Conservation (phyloP, 2,888 invertebrate species). For the Busseola fusca region DNA sequence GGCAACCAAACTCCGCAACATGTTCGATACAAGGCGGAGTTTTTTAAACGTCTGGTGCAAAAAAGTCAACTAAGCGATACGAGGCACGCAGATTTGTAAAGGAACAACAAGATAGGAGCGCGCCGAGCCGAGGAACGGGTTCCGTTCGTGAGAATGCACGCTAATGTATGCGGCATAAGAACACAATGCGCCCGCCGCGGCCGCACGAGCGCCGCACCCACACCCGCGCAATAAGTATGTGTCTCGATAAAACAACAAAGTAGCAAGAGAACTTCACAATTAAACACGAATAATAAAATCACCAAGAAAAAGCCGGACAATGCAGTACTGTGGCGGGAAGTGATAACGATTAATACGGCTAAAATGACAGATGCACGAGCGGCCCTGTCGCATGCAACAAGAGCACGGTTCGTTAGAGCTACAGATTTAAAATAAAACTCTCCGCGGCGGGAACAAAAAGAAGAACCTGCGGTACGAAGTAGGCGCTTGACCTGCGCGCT, state of each 20-base stretch:
- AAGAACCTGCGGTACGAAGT: constrained; percentile 76
- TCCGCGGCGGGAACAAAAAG: constrained; percentile 81
- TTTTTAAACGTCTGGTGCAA: constrained; percentile 79
- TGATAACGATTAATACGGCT: constrained; percentile 56
- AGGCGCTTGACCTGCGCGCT: constrained; percentile 77
- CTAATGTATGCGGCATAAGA: constrained; percentile 78
- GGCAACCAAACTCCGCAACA: constrained; percentile 68
- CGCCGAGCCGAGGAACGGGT: constrained; percentile 77
- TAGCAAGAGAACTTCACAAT: constrained; percentile 36
- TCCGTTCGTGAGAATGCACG: constrained; percentile 80
- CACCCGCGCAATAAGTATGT: constrained; percentile 71
- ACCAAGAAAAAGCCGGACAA: constrained; percentile 30
- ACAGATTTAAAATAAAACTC: constrained; percentile 87
- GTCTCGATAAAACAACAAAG: constrained; percentile 63
- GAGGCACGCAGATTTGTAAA: constrained; percentile 81
- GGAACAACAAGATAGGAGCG: constrained; percentile 76
- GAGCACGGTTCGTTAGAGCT: constrained; percentile 85
- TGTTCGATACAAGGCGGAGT: constrained; percentile 75
- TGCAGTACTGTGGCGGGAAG: constrained; percentile 46
- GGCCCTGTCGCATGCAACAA: constrained; percentile 76
- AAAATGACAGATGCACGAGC: constrained; percentile 75
- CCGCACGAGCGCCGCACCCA: constrained; percentile 64
- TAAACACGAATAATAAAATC: constrained; percentile 52
- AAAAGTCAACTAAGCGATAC: constrained; percentile 78
- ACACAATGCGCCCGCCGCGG: constrained; percentile 73